Evolutionary conservation across 2,797 vertebrate species (phyloP), one percentile per base, ranked within the genome.

Genomic region (Mus spretus): DNA sequence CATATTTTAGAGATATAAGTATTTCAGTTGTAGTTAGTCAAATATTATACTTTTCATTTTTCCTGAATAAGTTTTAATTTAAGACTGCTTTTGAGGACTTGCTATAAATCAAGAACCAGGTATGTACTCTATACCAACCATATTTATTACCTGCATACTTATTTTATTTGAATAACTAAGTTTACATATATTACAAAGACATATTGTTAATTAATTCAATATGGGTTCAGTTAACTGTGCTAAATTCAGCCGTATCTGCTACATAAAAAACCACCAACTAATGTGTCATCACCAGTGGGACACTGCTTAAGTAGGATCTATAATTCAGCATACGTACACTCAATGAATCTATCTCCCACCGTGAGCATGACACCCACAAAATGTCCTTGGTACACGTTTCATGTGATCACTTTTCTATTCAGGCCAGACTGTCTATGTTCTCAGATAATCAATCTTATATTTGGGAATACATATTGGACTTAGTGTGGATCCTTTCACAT

Each of bases 81-180:
- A 94, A 95, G 70, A 17, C 44, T 80, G 19, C 57, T 77, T 94
- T 96, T 85, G 57, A 80, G 6, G 11, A 72, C 44, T 92, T 95
- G 12, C 4, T 83, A n/a, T 90, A 89, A 67, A 93, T 78, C 80
- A 59, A 96, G 28, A 91, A 17, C 47, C 12, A 34, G 44, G 37
- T 37, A 96, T 5, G 57, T 86, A 31, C 5, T 65, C 1, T 65
- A 61, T n/a, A 59, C 12, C 44, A 83, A 53, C 83, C 40, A 84
- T 59, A 59, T 94, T 94, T 93, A 78, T 55, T 9, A 87, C 72
- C 50, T 67, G 11, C 87, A 67, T 94, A 85, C 4, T 91, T 97
- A 6, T 34, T 63, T 57, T 50, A 96, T 61, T 61, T 55, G 50
- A 93, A 70, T 63, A 88, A 93, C 28, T 14, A 70, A 92, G 78